Evolutionary conservation across 2,113 vertebrate species (phyloP).

Genomic region (Chaetura pelagica): DNA sequence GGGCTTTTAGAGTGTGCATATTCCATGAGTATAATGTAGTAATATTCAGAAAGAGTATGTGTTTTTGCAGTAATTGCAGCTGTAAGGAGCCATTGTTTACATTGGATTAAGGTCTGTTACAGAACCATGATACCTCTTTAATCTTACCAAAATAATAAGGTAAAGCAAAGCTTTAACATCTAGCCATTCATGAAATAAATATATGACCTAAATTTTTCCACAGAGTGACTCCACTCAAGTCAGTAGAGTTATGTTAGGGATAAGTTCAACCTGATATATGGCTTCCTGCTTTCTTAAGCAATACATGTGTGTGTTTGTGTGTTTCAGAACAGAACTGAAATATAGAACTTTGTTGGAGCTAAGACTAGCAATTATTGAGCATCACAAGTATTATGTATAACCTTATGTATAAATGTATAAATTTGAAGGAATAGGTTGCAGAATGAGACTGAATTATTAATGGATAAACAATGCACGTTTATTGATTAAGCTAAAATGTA

Average conservation of each 20-base stretch:
- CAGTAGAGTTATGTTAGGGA: slow-evolving; percentile 46
- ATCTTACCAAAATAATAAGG: slow-evolving; percentile 22
- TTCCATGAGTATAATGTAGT: background rate
- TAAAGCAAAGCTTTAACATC: slow-evolving; percentile 25
- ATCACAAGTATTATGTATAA: background rate
- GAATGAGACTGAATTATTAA: background rate
- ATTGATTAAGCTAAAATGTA: background rate
- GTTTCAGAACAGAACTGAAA: background rate
- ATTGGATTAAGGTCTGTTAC: background rate
- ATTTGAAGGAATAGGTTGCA: background rate
- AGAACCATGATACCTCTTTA: background rate
- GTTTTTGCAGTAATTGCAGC: background rate
- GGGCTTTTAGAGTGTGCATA: background rate
- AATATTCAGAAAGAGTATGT: background rate
- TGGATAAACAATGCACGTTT: background rate
- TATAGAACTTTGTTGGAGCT: background rate
- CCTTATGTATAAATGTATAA: too few species aligned
- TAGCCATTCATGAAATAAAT: slow-evolving; percentile 41
- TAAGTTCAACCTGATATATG: slow-evolving; percentile 33
- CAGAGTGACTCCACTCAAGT: slow-evolving; percentile 9
- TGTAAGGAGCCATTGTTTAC: slow-evolving; percentile 14
- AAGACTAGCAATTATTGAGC: background rate
- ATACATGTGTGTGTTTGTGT: background rate
- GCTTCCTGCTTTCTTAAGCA: background rate
- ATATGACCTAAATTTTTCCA: slow-evolving; percentile 46